phyloP scores from a whole-genome alignment of 2,113 vertebrate species.

The Puffinus mauretanicus region DNA sequence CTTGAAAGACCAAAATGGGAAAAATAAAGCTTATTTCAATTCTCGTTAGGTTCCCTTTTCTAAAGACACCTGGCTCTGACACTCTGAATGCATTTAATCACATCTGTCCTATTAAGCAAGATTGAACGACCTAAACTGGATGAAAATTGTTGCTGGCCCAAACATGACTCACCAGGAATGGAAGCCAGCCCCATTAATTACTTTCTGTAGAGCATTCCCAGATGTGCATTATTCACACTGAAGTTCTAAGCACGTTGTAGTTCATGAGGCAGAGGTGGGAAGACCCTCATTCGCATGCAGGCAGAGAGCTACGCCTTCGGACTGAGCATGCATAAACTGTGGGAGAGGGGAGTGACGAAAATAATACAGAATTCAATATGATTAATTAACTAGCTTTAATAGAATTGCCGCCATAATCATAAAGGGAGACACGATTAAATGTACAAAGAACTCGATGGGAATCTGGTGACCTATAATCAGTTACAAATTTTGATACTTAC shows the following conservation, averaged over 20 bases:
- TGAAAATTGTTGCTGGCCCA: not conserved
- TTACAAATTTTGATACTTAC: not conserved
- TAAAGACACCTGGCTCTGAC: not conserved
- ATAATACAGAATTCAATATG: not conserved
- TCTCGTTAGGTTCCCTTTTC: not conserved
- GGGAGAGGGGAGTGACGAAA: not conserved
- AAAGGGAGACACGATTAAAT: not conserved
- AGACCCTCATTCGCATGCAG: not conserved
- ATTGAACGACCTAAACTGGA: not conserved
- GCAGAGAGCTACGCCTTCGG: not conserved
- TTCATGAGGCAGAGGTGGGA: not conserved
- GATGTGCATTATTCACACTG: not conserved
- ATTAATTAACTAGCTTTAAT: not conserved
- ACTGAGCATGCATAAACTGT: not conserved
- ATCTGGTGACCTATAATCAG: not conserved
- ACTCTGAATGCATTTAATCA: not conserved
- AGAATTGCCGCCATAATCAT: not conserved
- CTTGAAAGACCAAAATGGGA: not conserved
- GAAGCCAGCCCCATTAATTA: not conserved
- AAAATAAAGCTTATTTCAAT: not conserved
- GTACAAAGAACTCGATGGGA: not conserved
- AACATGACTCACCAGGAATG: not conserved
- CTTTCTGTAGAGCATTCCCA: not conserved
- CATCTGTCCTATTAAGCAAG: not conserved
- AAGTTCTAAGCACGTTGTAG: not conserved